These are phyloP conservation scores for Turritopsis rubra DNA, from an alignment of 30 jellyfish, hydroid and myxozoan genomes.

Conservation along the genomic window DNA sequence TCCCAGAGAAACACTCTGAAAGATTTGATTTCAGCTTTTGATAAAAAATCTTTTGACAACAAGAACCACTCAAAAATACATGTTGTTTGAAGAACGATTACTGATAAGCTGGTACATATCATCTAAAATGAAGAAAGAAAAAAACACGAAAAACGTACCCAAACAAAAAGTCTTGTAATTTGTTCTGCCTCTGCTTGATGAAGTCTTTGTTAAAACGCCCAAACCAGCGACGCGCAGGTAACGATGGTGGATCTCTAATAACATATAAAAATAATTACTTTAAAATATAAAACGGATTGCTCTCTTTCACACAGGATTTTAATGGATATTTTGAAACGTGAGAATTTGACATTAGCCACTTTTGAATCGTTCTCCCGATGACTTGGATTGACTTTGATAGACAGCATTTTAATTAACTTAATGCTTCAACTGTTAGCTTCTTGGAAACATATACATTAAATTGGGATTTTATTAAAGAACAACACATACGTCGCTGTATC, in stretches of 20 bases:
- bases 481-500: conserved; percentile 51
- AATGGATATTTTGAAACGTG: too few relatives aligned
- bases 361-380: too few relatives aligned
- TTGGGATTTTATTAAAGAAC: too few relatives aligned
- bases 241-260: conserved; percentile 67
- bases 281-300: too few relatives aligned
- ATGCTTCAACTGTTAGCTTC: too few relatives aligned
- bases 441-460: too few relatives aligned
- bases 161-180: conserved; percentile 64
- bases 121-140: not conserved
- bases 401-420: not conserved
- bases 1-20: too few relatives aligned
- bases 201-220: conserved; percentile 92
- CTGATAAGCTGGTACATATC: not conserved
- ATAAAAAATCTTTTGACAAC: too few relatives aligned
- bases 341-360: too few relatives aligned
- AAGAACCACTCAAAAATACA: not conserved
- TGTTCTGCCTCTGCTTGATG: conserved; percentile 85
- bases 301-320: too few relatives aligned
- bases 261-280: not conserved
- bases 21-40: too few relatives aligned
- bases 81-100: not conserved
- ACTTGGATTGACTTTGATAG: too few relatives aligned
- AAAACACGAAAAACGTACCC: conserved; percentile 48
- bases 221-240: conserved; percentile 84